Evolutionary conservation across 2,888 invertebrate species (phyloP), one percentile per base, ranked within the genome.

Genomic region (Teleogryllus oceanicus): DNA sequence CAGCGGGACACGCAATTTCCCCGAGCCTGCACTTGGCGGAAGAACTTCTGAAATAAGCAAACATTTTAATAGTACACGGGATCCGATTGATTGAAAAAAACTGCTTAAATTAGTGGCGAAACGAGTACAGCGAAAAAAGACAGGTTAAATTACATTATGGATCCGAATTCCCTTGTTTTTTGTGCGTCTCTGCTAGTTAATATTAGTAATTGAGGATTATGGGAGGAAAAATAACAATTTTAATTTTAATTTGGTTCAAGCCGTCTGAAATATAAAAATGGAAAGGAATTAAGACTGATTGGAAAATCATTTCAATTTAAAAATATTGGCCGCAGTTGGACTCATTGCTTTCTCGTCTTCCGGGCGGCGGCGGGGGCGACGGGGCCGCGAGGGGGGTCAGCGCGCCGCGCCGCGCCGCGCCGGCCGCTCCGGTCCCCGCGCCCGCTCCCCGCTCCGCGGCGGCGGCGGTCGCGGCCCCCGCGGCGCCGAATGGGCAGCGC

Each of bases 161-260:
- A 62, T 62, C 62, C 16, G 62, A 62, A 62, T 62, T 62, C 62
- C 62, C 62, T 62, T 62, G 62, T 62, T 62, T 62, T 62, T 62
- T 62, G 62, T 62, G 62, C 62, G 62, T 62, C 62, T 62, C 62
- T 62, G 62, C 62, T 62, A 62, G 62, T 62, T 77, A 49, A 77
- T 77, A 77, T 77, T 77, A 77, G 77, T 77, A 77, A 77, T 77
- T 77, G 77, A 77, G 77, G 77, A 77, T 77, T 77, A 77, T 50
- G 50, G 49, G 62, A 62, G 77, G 77, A 77, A 77, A 77, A n/a
- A 50, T 50, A 77, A 77, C 49, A 77, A 50, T 77, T 77, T 77
- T 77, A 77, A 77, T 77, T 77, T 77, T 77, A 77, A 77, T 77
- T 75, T 77, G 49, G 50, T 77, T 49, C 49, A 77, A 77, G 77